These are phyloP conservation scores for Eutolmus rufibarbis DNA, from an alignment of 2,888 invertebrate species.

Conservation along the genomic window DNA sequence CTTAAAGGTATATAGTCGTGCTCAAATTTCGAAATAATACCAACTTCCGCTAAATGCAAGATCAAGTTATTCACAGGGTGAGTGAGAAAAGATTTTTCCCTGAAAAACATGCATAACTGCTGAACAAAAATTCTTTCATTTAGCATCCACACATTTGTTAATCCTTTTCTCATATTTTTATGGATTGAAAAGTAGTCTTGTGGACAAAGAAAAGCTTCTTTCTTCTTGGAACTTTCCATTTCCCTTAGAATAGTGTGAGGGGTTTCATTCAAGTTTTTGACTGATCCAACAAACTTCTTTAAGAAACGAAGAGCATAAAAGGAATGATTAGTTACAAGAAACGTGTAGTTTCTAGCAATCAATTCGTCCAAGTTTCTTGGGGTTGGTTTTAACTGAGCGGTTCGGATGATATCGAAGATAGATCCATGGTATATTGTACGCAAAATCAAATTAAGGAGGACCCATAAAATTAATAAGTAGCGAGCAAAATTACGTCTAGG, in stretches of 20 bases:
- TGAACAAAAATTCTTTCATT: not conserved
- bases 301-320: not conserved
- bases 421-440: slow-evolving; percentile 23
- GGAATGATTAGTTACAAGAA: not conserved
- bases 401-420: slow-evolving; percentile 10
- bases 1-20: not conserved
- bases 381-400: not conserved
- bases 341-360: not conserved
- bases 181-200: not conserved
- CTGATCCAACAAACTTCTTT: not conserved
- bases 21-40: not conserved
- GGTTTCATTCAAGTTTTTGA: not conserved
- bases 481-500: slow-evolving; percentile 20
- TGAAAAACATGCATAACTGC: not conserved
- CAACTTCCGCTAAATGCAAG: not conserved
- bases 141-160: not conserved
- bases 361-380: not conserved
- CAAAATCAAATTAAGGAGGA: not conserved
- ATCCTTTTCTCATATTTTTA: not conserved
- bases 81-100: not conserved
- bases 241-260: not conserved
- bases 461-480: slow-evolving; percentile 16
- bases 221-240: not conserved
- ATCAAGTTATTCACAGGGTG: not conserved
- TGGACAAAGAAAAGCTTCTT: not conserved